Conservation (phyloP, 1,140 invertebrate genomes). For the Cherax quadricarinatus region DNA sequence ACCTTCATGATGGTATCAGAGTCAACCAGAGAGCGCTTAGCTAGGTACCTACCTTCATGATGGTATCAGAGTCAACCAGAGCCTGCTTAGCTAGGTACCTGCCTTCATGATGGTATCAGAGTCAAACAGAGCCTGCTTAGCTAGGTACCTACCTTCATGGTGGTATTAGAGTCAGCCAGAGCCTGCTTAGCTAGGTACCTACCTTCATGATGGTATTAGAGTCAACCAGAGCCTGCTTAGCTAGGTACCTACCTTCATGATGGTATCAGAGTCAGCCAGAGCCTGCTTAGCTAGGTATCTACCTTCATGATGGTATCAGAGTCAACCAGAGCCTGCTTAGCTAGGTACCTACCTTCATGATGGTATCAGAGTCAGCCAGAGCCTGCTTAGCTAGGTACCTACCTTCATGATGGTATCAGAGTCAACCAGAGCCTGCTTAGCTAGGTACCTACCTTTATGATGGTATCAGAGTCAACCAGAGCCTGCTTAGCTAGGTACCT, state of each 20-base stretch:
- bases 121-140: too few relatives aligned
- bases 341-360: too few relatives aligned
- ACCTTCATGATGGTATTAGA: conserved; percentile 75
- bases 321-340: too few relatives aligned
- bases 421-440: too few relatives aligned
- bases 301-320: too few relatives aligned
- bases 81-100: conserved; percentile 83
- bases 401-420: conserved; percentile 74
- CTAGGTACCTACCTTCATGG: conserved; percentile 55
- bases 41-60: conserved; percentile 61
- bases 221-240: conserved; percentile 76
- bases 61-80: conserved; percentile 77
- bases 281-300: conserved; percentile 82
- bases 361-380: conserved; percentile 72
- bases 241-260: conserved; percentile 65
- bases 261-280: conserved; percentile 78
- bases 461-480: conserved; percentile 72
- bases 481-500: conserved; percentile 82
- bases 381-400: conserved; percentile 82
- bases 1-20: conserved; percentile 23
- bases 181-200: too few relatives aligned
- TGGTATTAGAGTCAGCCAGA: conserved; percentile 78
- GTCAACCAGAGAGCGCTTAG: not conserved
- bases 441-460: too few relatives aligned
- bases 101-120: conserved; percentile 33